Evolutionary conservation across 2,113 vertebrate species (phyloP), one percentile per base, ranked within the genome.

Genomic region (Phylloscopus trochilus): DNA sequence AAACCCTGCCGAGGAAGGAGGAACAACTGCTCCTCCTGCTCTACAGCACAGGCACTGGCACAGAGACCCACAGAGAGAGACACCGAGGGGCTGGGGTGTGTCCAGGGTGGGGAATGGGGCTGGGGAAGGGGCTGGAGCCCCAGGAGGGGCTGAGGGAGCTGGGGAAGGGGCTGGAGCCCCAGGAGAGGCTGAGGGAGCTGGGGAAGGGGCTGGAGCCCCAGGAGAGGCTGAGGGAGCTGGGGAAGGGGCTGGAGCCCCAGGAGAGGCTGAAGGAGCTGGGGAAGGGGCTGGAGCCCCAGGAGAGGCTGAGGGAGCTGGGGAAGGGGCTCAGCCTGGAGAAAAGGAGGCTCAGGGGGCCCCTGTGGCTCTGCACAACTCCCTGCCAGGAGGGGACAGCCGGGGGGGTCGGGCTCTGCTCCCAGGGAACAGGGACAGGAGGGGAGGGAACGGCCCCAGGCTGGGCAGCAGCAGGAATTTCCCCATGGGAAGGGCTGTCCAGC

Each of bases 381-480:
- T 66, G 70, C 1, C 51, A 85, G 82, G 82, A 75, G 82, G 60
- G 60, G 44, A 33, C 70, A 85, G 60, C 70, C 30, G 13, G 52
- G 52, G 53, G 35, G 35, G 7, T 28, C 9, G 15, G 69, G 69
- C 51, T 84, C 3, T 75, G 59, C 28, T 64, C 1, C 13, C 70
- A 58, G 62, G 51, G 52, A 51, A 35, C 72, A 75, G 70, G 43
- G 43, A 58, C 43, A 67, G 83, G 72, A 58, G 30, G 13, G 67
- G 72, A 76, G 21, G 44, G 12, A 85, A 58, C 7, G 0, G 70
- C 83, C 44, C 35, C 44, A 35, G 13, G 51, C 12, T 49, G 51
- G 30, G 35, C 1, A 59, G 0, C 0, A 1, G 30, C 1, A 2
- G 1, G 0, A 35, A 76, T 43, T 27, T 2, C 35, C 6, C 1